Evolutionary conservation across 2,888 invertebrate genomes (phyloP).

Genomic region (Polietes domitor): DNA sequence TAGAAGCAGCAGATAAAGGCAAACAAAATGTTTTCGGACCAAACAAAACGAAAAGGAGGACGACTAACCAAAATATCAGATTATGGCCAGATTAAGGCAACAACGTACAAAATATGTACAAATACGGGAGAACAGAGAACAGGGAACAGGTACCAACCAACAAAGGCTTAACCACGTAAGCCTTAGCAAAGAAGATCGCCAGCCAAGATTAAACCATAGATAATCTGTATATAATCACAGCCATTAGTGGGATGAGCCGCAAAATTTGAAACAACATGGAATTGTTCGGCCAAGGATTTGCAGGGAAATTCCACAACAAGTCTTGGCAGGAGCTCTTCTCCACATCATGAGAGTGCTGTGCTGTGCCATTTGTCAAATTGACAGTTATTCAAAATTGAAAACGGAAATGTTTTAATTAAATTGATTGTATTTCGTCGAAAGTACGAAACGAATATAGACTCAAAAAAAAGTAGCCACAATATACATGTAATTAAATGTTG

Average conservation of each 20-base stretch:
- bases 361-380: constrained; percentile 6
- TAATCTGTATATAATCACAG: constrained; percentile 76
- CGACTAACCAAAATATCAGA: constrained; percentile 57
- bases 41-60: constrained; percentile 28
- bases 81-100: constrained; percentile 44
- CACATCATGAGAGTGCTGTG: no score
- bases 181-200: constrained; percentile 24
- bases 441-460: not conserved
- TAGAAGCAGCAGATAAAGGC: not conserved
- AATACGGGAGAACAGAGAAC: not conserved
- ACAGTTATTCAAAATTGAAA: not conserved
- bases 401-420: not conserved
- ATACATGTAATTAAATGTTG: constrained; percentile 26
- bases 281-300: not conserved
- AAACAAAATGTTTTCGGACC: not conserved
- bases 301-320: constrained; percentile 39
- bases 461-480: not conserved
- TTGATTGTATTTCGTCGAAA: constrained; percentile 3
- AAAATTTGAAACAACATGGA: constrained; percentile 34
- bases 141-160: constrained; percentile 46
- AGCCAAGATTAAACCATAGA: constrained; percentile 68
- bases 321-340: not conserved
- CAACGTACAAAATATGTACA: constrained; percentile 29
- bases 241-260: constrained; percentile 73
- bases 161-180: constrained; percentile 28